Base-by-base conservation (phyloP, 2,888 invertebrate genomes). In the Saturnia pavonia region DNA sequence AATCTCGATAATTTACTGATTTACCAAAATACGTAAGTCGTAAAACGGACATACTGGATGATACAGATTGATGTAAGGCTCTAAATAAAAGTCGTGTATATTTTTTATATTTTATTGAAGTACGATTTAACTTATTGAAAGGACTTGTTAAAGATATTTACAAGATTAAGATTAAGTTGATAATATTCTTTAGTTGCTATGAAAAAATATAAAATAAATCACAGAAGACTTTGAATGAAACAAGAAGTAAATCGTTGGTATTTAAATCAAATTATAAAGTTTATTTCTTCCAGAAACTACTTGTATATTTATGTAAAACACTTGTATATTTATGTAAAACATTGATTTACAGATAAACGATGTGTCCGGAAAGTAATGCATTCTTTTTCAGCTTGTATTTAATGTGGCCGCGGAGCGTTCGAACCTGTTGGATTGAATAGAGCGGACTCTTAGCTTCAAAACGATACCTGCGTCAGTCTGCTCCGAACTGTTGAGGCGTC, bases 51-150 rank as follows among this genome's bases (percentile, higher is more conserved):
- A 22, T 4, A 51, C 54, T 9, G 22, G 22, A 22, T 54, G 45
- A 69, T 34, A 63, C 34, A 65, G 27, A 9, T 34, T 0, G 1
- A 63, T 25, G 22, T 19, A 16, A 65, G 69, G 42, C 40, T 48
- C 42, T 70, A 73, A 77, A 77, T 79, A 75, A 80, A 74, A 80
- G 73, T 74, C 54, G 76, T 27, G 22, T 1, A 72, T 67, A 72
- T 70, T 83, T 84, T 79, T 79, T 83, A 86, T 88, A 87, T 80
- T 91, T 92, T 91, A 92, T 92, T 91, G 91, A 92, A 93, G 92
- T 91, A 91, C 89, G 86, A 89, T 91, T 78, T 91, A 92, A 92
- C 91, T 89, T 90, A 92, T 88, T 86, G 81, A 92, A 91, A 88
- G 85, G 84, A 91, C 87, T 87, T 88, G 85, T 79, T 85, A 86